A percentile compares a stretch with the other conserved stretches of the same genome.
phyloP scores from a whole-genome alignment of 2,888 invertebrate species.

The Spisula solida region DNA sequence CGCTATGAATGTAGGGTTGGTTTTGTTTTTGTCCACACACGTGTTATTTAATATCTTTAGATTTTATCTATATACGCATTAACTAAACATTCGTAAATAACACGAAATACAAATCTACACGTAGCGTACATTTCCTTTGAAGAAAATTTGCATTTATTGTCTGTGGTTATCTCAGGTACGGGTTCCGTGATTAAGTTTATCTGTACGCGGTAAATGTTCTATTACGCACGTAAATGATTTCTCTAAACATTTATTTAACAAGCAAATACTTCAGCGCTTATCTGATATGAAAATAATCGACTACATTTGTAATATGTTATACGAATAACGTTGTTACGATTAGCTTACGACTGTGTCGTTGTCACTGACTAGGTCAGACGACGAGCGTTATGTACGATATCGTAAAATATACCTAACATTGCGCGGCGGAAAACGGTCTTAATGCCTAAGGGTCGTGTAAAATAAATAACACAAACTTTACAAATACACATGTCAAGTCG shows the following conservation, averaged over 20 bases:
- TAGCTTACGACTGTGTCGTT: background rate
- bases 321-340: background rate
- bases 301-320: background rate
- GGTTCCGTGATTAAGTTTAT: background rate
- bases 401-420: background rate
- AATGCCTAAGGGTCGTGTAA: background rate
- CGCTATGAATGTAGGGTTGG: background rate
- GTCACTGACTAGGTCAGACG: background rate
- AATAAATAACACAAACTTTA: background rate
- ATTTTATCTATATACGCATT: background rate
- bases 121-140: background rate
- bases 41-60: constrained; percentile 7
- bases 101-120: background rate
- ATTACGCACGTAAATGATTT: constrained; percentile 7
- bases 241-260: constrained; percentile 24
- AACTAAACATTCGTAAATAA: background rate
- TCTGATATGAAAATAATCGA: constrained; percentile 17
- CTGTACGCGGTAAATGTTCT: background rate
- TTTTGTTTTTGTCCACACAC: constrained; percentile 1
- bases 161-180: background rate
- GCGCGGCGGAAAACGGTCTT: background rate
- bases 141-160: background rate
- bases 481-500: background rate
- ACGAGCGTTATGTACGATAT: constrained; percentile 16
- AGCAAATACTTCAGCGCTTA: constrained; percentile 10